These are phyloP conservation scores for Strigops habroptila DNA, from an alignment of 2,113 vertebrate species.

Conservation along the genomic window DNA sequence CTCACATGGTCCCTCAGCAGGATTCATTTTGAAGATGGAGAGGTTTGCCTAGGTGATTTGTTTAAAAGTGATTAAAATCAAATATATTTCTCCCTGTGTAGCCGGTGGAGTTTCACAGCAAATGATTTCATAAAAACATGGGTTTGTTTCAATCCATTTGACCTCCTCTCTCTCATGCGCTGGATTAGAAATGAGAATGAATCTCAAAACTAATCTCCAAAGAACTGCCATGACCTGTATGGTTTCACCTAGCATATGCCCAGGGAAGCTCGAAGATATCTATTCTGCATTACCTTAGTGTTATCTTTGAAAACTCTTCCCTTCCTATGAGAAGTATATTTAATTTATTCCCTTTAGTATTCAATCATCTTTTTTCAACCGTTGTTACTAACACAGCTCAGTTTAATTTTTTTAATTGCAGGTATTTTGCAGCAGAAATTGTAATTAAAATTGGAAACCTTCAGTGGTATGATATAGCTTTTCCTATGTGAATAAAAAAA, in stretches of 20 bases:
- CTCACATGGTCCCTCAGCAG: background rate
- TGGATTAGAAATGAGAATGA: slow-evolving; percentile 22
- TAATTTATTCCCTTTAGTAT: background rate
- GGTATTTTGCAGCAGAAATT: background rate
- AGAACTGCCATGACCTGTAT: background rate
- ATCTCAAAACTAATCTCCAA: slow-evolving; percentile 2
- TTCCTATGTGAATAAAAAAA: background rate
- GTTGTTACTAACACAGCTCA: background rate
- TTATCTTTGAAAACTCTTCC: background rate
- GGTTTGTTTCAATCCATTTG: slow-evolving; percentile 11
- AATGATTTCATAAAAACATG: background rate
- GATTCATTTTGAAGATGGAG: background rate
- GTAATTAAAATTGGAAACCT: background rate
- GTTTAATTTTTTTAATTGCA: background rate
- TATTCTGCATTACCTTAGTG: background rate
- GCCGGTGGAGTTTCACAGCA: background rate
- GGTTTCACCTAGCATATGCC: background rate
- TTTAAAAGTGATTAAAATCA: slow-evolving; percentile 26
- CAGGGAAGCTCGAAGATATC: background rate
- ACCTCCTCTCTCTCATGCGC: background rate
- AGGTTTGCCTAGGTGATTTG: background rate
- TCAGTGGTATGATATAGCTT: background rate
- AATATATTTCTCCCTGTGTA: background rate
- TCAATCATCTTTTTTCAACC: background rate
- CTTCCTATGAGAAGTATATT: background rate